Evolutionary conservation across 2,113 vertebrate genomes (phyloP), one percentile per base, ranked within the genome.

Genomic region (Orientallactaga bullata): DNA sequence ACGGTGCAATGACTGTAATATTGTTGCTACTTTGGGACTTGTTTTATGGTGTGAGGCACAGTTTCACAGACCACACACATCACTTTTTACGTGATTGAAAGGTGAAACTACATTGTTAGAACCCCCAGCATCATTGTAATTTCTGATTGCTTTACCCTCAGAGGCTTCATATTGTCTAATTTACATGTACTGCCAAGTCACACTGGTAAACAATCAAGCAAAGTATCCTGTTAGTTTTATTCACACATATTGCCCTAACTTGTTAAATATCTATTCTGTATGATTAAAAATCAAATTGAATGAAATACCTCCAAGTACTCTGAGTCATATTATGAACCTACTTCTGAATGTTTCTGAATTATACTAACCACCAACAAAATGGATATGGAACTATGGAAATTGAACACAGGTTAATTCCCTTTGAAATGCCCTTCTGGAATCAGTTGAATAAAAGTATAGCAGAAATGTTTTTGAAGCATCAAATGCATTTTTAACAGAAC

Each of bases 191-290:
- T 89, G 63, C 94, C 93, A 95, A 7, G 3, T 83, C 47, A 66
- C 47, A 47, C 73, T 66, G 71, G 95, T 93, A 94, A 95, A 89
- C 65, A 24, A 28, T 39, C 28, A 65, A 95, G 1, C 72, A 68
- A 51, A 80, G 26, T 84, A 85, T 92, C 55, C 55, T 42, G 72
- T 58, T 23, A 73, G 60, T 88, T 68, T 80, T 88, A 90, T 81
- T 85, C 55, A 88, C 8, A 90, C 61, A 20, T 78, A n/a, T 85
- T 92, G 42, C 35, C 76, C 84, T 94, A 69, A 65, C 73, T 85
- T 96, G 73, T 88, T 94, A 95, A 96, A 37, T 73, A 90, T 95
- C 78, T 76, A 81, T 96, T 96, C 68, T 94, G 16, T 89, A 24
- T 73, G 63, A 94, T 88, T 88, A 83, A 93, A 89, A 96, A 94